Conservation (phyloP, 2,888 invertebrate genomes). For the Agapostemon virescens region DNA sequence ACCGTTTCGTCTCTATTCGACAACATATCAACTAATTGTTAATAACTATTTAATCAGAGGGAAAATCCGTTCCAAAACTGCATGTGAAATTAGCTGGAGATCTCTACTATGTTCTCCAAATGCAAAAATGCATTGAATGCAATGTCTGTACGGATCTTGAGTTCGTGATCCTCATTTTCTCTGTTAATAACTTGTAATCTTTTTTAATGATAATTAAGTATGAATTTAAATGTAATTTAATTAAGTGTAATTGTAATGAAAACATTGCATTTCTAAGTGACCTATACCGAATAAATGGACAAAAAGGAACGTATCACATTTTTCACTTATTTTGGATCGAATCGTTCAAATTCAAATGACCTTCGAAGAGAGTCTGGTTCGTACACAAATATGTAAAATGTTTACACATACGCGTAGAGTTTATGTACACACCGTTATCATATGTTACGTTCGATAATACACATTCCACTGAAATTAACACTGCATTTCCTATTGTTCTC, state of each 20-base stretch:
- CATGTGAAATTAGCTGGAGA: no score
- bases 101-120: no score
- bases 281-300: no score
- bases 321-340: not conserved
- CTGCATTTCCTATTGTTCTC: constrained; percentile 12
- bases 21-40: no score
- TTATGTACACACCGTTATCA: constrained; percentile 1
- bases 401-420: not conserved
- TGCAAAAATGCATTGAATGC: no score
- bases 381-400: constrained; percentile 2
- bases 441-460: constrained; percentile 41
- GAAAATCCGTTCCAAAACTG: no score
- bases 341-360: not conserved
- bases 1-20: no score
- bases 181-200: not conserved
- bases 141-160: no score
- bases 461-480: constrained; percentile 48
- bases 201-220: not conserved
- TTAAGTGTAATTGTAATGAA: not conserved
- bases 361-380: constrained; percentile 8
- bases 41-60: no score
- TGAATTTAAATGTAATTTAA: not conserved
- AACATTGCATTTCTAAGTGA: not conserved
- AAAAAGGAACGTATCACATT: not conserved
- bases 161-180: no score